Percentiles rank a stretch among this genome's conserved stretches.
Conservation (phyloP, 2,113 vertebrate species). For the Tenebrosternarchus preto region DNA sequence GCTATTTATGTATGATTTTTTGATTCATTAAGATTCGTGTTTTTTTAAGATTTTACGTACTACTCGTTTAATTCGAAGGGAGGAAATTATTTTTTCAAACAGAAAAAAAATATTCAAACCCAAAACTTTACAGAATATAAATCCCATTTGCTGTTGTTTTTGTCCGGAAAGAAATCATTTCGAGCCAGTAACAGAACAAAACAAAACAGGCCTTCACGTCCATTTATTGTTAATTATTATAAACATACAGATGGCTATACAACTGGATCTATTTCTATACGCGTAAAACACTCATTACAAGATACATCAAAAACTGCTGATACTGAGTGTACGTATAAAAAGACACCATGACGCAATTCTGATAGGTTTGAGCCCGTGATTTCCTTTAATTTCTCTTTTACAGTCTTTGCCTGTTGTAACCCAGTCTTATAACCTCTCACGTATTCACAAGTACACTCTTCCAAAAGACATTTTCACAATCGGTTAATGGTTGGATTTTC, state of each 20-base stretch:
- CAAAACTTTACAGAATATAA: conserved; percentile 25
- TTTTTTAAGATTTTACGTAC: too few species aligned
- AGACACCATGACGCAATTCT: not conserved
- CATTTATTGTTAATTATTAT: conserved; percentile 25
- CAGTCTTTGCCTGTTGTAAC: not conserved
- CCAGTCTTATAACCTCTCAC: not conserved
- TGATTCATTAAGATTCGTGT: too few species aligned
- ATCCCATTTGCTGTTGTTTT: not conserved
- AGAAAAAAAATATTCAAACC: not conserved
- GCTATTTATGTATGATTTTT: too few species aligned
- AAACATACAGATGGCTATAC: conserved; percentile 23
- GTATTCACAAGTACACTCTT: too few species aligned
- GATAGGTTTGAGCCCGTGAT: too few species aligned
- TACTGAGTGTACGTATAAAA: too few species aligned
- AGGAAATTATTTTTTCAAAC: too few species aligned
- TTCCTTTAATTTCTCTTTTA: not conserved
- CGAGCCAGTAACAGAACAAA: conserved; percentile 19
- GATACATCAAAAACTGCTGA: not conserved
- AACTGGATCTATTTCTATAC: not conserved
- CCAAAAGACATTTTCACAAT: too few species aligned
- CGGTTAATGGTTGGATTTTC: too few species aligned
- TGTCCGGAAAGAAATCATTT: not conserved
- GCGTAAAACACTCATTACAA: too few species aligned
- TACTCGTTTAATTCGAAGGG: too few species aligned
- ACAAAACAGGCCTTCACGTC: conserved; percentile 31